These are phyloP conservation scores for Alauda arvensis DNA, from an alignment of 2,797 vertebrate species.

Conservation along the genomic window DNA sequence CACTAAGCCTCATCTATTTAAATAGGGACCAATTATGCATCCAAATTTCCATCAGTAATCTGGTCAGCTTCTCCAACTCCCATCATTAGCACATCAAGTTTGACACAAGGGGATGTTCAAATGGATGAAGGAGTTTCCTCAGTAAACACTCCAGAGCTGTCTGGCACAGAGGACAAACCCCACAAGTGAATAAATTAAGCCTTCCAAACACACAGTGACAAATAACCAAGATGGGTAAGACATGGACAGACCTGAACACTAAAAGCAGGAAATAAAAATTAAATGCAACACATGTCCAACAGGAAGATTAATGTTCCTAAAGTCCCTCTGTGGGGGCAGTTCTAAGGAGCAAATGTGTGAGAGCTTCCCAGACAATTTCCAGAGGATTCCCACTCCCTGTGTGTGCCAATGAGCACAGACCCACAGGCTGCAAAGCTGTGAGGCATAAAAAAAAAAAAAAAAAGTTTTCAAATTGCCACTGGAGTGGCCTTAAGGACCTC, in stretches of 20 bases:
- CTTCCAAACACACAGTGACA: background rate
- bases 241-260: background rate
- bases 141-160: background rate
- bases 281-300: background rate
- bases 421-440: background rate
- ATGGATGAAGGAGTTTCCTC: background rate
- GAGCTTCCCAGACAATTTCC: background rate
- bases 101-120: background rate
- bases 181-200: background rate
- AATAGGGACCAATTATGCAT: background rate
- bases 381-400: background rate
- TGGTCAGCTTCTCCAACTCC: background rate
- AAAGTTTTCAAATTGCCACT: background rate
- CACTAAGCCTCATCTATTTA: background rate
- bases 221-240: rapidly evolving
- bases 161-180: background rate
- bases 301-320: rapidly evolving
- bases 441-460: background rate
- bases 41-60: background rate
- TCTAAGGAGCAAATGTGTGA: background rate
- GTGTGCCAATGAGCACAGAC: rapidly evolving
- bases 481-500: background rate
- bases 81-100: background rate
- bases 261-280: background rate
- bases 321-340: background rate